Conservation (phyloP, 2,888 invertebrate species). For the Rhopalosiphum nymphaeae region DNA sequence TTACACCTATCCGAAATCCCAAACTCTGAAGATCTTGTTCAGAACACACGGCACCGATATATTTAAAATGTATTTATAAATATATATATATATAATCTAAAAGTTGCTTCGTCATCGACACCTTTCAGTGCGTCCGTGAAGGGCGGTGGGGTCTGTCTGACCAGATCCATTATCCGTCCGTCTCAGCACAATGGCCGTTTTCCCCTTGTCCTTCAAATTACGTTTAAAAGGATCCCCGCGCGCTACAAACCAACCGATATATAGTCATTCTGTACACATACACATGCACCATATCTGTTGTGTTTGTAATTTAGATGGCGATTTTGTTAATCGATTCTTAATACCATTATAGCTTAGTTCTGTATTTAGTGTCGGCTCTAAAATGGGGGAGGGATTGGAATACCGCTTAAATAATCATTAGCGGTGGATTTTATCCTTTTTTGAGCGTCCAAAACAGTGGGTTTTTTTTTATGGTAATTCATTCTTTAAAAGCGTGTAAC, state of each 20-base stretch:
- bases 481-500: not conserved
- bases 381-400: conserved; percentile 1
- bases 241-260: conserved; percentile 10
- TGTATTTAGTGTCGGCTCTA: conserved; percentile 16
- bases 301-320: conserved; percentile 59
- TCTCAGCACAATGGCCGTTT: conserved; percentile 41
- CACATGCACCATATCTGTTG: conserved; percentile 2
- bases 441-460: not conserved
- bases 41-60: not conserved
- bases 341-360: conserved; percentile 49
- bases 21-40: conserved; percentile 24
- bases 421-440: conserved; percentile 16
- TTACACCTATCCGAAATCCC: not conserved
- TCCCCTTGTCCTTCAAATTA: conserved; percentile 42
- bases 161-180: conserved; percentile 59
- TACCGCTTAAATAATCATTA: conserved; percentile 51
- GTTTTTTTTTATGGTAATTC: conserved; percentile 38
- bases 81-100: not conserved
- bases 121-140: conserved; percentile 5
- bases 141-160: conserved; percentile 27
- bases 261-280: not conserved
- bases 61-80: conserved; percentile 32
- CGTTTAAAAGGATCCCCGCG: conserved; percentile 53
- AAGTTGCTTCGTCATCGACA: conserved; percentile 59
- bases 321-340: conserved; percentile 64